phyloP scores from a whole-genome alignment of 2,888 invertebrate species.

The Leptodirus hochenwartii region DNA sequence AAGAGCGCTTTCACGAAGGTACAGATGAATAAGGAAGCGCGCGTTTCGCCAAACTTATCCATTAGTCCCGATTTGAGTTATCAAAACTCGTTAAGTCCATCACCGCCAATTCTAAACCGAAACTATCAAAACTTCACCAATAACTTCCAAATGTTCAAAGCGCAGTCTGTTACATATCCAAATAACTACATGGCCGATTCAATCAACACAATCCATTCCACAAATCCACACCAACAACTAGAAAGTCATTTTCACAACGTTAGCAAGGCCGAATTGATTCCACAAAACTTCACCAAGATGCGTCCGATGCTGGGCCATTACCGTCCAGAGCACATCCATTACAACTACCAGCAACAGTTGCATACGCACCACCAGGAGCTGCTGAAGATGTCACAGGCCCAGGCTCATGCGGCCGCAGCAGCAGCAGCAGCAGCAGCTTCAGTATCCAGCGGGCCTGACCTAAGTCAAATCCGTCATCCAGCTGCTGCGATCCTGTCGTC shows the following conservation, averaged over 20 bases:
- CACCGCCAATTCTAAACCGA: conserved; percentile 32
- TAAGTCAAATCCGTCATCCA: conserved; percentile 32
- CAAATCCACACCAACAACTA: conserved; percentile 8
- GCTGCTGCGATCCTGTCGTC: conserved; percentile 62
- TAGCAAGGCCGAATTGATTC: conserved; percentile 22
- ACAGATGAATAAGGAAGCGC: conserved; percentile 24
- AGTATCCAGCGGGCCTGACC: conserved; percentile 13
- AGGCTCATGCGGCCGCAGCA: conserved; percentile 24
- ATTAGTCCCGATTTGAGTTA: conserved; percentile 62
- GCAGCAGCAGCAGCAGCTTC: conserved; percentile 8
- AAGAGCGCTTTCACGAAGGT: conserved; percentile 81
- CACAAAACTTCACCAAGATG: conserved; percentile 30
- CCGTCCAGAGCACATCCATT: conserved; percentile 36
- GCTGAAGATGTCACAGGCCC: conserved; percentile 19
- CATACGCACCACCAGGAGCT: conserved; percentile 19
- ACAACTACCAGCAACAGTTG: conserved; percentile 33
- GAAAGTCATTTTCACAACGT: conserved; percentile 17
- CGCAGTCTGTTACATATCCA: conserved; percentile 22
- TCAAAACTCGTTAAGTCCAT: conserved; percentile 62
- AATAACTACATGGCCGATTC: conserved; percentile 32
- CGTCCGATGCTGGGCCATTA: conserved; percentile 35
- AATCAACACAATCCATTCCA: conserved; percentile 10
- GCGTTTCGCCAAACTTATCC: conserved; percentile 47
- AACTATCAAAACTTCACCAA: conserved; percentile 26
- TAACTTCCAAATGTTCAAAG: conserved; percentile 36